Conservation (phyloP, 2,113 vertebrate species). For the Leptobrachium leishanense region DNA sequence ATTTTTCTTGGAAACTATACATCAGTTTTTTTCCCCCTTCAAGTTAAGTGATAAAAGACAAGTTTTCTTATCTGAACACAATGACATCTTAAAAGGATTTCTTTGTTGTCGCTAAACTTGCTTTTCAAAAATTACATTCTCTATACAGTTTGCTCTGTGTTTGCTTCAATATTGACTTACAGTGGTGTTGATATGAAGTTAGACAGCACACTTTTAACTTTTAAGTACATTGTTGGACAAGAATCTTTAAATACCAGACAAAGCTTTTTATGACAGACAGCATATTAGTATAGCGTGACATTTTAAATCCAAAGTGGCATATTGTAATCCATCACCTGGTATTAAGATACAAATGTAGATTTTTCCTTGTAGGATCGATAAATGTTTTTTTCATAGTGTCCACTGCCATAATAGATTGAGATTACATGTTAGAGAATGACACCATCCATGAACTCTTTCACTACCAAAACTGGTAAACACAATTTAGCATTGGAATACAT, state of each 20-base stretch:
- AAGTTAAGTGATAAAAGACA: conserved; percentile 68
- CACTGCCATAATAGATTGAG: conserved; percentile 49
- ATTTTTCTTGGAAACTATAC: conserved; percentile 66
- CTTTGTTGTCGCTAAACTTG: conserved; percentile 71
- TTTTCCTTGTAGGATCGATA: conserved; percentile 52
- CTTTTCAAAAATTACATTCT: conserved; percentile 68
- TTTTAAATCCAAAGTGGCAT: conserved; percentile 65
- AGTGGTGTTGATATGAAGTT: conserved; percentile 65
- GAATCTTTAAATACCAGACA: conserved; percentile 66
- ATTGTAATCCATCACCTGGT: conserved; percentile 68
- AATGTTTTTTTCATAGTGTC: conserved; percentile 61
- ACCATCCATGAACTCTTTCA: not conserved
- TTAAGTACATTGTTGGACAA: conserved; percentile 63
- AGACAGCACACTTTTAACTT: conserved; percentile 68
- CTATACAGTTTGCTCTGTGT: conserved; percentile 64
- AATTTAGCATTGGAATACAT: too few relatives aligned
- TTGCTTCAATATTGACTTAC: conserved; percentile 64
- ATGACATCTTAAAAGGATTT: conserved; percentile 75
- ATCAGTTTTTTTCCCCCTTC: conserved; percentile 48
- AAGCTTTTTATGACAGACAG: conserved; percentile 71
- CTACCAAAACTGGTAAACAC: too few relatives aligned
- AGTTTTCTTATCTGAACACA: conserved; percentile 67
- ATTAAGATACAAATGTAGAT: conserved; percentile 57
- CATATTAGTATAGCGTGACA: conserved; percentile 66
- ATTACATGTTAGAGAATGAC: not conserved